phyloP scores from a whole-genome alignment of 1,140 invertebrate genomes.

The Formica selysi region DNA sequence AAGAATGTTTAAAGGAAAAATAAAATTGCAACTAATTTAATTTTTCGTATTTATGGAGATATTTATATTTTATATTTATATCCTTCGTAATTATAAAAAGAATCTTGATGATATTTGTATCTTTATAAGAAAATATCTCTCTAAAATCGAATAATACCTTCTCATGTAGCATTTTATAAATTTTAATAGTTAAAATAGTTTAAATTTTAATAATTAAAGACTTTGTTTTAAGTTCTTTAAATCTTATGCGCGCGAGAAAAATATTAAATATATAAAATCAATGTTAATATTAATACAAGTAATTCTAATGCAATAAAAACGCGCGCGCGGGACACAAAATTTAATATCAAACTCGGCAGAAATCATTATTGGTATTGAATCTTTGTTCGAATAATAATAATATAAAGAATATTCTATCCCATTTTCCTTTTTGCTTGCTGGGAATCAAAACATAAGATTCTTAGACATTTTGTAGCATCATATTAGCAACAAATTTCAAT shows the following conservation, averaged over 20 bases:
- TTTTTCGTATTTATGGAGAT: neutral
- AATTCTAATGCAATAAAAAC: neutral
- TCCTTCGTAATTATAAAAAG: neutral
- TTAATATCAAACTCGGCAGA: too few species aligned
- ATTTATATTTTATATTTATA: neutral
- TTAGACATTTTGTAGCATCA: too few species aligned
- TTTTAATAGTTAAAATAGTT: neutral
- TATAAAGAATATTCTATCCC: too few species aligned
- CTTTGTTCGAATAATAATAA: too few species aligned
- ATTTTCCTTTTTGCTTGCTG: too few species aligned
- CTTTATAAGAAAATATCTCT: neutral
- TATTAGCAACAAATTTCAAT: too few species aligned
- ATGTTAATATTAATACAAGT: neutral
- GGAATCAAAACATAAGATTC: too few species aligned
- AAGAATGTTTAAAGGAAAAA: neutral
- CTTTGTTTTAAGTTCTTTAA: neutral
- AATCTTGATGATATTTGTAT: neutral
- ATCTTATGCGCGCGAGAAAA: neutral
- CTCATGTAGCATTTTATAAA: neutral
- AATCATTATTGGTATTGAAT: too few species aligned
- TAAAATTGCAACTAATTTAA: conserved; percentile 5
- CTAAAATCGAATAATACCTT: neutral
- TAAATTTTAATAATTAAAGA: too few species aligned
- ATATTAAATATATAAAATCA: conserved; percentile 6
- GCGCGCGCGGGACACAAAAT: neutral